Evolutionary conservation across 2,113 vertebrate genomes (phyloP).

Genomic region (Microtus oregoni): DNA sequence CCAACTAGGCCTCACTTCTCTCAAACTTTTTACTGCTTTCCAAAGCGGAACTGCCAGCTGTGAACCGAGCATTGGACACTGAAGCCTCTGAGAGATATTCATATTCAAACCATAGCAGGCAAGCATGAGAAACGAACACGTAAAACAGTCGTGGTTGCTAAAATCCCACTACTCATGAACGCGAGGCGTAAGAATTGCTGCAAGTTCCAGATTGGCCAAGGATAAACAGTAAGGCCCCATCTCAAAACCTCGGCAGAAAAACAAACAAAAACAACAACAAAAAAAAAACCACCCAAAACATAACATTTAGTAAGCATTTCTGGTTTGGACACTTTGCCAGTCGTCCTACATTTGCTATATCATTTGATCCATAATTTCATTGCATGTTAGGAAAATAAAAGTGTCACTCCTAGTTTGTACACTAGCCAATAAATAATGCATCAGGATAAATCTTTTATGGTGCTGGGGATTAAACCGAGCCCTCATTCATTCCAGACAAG

Average conservation of each 20-base stretch:
- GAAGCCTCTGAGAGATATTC: not conserved
- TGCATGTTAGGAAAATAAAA: not conserved
- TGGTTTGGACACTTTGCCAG: not conserved
- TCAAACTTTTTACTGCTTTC: not conserved
- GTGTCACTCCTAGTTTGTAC: not conserved
- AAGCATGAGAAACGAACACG: not conserved
- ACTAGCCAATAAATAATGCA: constrained; percentile 3
- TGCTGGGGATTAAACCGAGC: not conserved
- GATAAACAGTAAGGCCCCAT: not conserved
- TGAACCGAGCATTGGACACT: not conserved
- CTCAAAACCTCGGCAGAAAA: not conserved
- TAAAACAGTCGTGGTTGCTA: not conserved
- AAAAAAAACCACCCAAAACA: not conserved
- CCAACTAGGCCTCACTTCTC: not conserved
- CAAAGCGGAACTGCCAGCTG: not conserved
- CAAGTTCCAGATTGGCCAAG: not conserved
- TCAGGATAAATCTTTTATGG: constrained; percentile 42
- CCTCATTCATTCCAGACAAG: not conserved
- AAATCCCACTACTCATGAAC: no score
- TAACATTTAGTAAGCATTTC: constrained; percentile 13
- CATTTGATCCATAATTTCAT: constrained; percentile 37
- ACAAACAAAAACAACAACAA: not conserved
- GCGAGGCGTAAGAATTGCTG: not conserved
- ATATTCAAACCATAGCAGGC: not conserved
- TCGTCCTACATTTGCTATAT: not conserved